These are phyloP conservation scores for Trisateles emortualis DNA, from an alignment of 2,888 invertebrate species.

Conservation along the genomic window DNA sequence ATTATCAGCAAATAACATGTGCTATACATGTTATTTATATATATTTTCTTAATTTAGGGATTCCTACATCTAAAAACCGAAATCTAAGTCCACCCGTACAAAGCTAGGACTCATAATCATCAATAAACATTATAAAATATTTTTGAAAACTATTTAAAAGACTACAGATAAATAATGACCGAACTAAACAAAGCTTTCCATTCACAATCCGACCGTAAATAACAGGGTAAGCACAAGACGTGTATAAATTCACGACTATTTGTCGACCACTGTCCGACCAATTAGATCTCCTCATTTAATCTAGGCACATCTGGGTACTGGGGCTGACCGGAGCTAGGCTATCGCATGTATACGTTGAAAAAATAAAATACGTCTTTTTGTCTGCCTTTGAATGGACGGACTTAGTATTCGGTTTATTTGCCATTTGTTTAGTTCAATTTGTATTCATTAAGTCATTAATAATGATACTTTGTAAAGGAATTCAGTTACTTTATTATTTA, in stretches of 20 bases:
- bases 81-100: too few species aligned
- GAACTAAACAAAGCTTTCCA: slow-evolving; percentile 9
- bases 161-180: not conserved
- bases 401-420: slow-evolving; percentile 6
- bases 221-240: slow-evolving; percentile 51
- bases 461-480: not conserved
- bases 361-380: slow-evolving; percentile 30
- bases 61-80: too few species aligned
- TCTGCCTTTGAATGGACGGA: slow-evolving; percentile 12
- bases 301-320: slow-evolving; percentile 62
- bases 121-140: not conserved
- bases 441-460: not conserved
- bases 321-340: slow-evolving; percentile 13
- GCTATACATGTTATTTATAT: too few species aligned
- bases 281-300: slow-evolving; percentile 68
- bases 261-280: slow-evolving; percentile 59
- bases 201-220: slow-evolving; percentile 32
- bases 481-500: not conserved
- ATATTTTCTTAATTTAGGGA: too few species aligned
- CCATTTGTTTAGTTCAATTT: not conserved
- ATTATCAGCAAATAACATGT: too few species aligned
- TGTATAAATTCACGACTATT: slow-evolving; percentile 64
- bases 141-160: not conserved
- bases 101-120: too few species aligned
- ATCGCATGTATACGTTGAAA: slow-evolving; percentile 35